Evolutionary conservation across 1,140 invertebrate genomes (phyloP), one percentile per base, ranked within the genome.

Genomic region (Maconellicoccus hirsutus): DNA sequence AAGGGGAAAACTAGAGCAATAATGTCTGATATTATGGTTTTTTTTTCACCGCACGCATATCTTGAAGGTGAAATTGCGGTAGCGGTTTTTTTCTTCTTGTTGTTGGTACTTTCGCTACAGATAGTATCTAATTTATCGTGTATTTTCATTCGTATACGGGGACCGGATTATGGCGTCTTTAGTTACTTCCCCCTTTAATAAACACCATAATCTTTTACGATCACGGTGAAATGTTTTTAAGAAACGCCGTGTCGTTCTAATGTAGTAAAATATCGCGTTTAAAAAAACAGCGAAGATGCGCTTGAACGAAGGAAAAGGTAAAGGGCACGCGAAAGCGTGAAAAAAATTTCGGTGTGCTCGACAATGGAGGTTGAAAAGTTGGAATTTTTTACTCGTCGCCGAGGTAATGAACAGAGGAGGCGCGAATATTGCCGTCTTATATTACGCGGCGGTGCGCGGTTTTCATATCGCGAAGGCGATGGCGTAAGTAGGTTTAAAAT

Each of bases 161-260:
- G 21, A 66, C 61, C 10, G 25, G 61, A 66, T 66, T 66, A 66
- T 26, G 10, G 25, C 16, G 16, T 25, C 61, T 26, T 66, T 26
- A 66, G 22, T 26, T 66, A 66, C 61, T 66, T 25, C 61, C 61
- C 61, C 52, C 52, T 66, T 66, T 66, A 66, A 66, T 66, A 66
- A 66, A 66, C 61, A 66, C 61, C 25, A 66, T 66, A 66, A 66
- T 66, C 61, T 66, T 66, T 66, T 66, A 66, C 22, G 61, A 66
- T 66, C 61, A 66, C 19, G 10, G 61, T 66, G 61, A 66, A 66
- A 66, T 66, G 61, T 66, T 52, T 52, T 52, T 16, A 16, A 52
- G 12, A 52, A 52, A 3, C 42, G 29, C 29, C 4, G 10, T 52
- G 42, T 52, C 42, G 12, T 52, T 19, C 42, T 52, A 52, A 52